phyloP scores from a whole-genome alignment of 2,888 invertebrate genomes.

The Notodonta ziczac region DNA sequence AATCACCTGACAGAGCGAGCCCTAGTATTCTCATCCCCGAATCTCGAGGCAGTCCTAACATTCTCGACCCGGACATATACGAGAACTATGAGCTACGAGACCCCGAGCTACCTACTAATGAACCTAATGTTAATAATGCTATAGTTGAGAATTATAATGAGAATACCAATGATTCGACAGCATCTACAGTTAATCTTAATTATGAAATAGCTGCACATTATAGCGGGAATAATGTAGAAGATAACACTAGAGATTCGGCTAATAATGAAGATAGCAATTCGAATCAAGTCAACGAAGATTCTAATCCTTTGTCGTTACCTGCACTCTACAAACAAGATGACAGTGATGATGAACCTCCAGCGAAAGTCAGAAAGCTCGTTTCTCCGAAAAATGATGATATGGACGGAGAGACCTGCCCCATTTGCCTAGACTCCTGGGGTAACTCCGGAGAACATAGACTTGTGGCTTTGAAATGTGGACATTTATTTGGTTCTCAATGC shows the following conservation, averaged over 20 bases:
- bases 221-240: constrained; percentile 3
- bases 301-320: constrained; percentile 27
- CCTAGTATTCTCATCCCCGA: constrained; percentile 37
- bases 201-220: neutral
- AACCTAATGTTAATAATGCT: neutral
- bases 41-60: constrained; percentile 42
- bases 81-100: neutral
- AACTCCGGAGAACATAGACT: constrained; percentile 94
- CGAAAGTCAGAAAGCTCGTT: constrained; percentile 60
- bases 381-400: constrained; percentile 71
- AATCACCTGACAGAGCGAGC: constrained; percentile 26
- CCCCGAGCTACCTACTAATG: constrained; percentile 5
- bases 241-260: constrained; percentile 9
- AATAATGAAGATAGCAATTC: constrained; percentile 8
- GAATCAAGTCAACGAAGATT: constrained; percentile 15
- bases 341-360: constrained; percentile 54
- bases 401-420: constrained; percentile 91
- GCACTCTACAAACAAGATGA: constrained; percentile 25
- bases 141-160: constrained; percentile 5
- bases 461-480: constrained; percentile 95
- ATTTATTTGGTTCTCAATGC: constrained; percentile 94
- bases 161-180: constrained; percentile 14
- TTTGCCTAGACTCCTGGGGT: constrained; percentile 95
- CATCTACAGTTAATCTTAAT: neutral
- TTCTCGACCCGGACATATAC: constrained; percentile 21